A percentile compares a stretch with the other conserved stretches of the same genome.
phyloP scores from a whole-genome alignment of 2,888 invertebrate species.

The Cistogaster globosa region DNA sequence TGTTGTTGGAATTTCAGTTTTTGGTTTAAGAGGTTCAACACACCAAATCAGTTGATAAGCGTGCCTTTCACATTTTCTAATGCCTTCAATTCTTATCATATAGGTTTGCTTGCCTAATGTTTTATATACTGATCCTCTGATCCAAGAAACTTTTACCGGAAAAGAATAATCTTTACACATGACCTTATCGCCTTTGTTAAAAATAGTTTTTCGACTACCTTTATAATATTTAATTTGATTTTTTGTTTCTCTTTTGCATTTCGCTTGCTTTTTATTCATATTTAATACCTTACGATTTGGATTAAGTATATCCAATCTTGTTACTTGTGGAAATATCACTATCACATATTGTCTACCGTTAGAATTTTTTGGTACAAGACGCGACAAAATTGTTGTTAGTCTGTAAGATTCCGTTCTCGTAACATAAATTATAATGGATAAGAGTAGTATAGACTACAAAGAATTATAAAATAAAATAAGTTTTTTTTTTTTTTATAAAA shows the following conservation, averaged over 20 bases:
- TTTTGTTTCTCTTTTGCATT: constrained; percentile 27
- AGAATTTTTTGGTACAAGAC: no score
- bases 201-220: constrained; percentile 11
- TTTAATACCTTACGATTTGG: constrained; percentile 18
- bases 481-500: no score
- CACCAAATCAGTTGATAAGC: constrained; percentile 23
- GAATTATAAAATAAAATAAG: no score
- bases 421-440: no score
- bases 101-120: constrained; percentile 38
- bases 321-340: no score
- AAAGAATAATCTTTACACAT: constrained; percentile 46
- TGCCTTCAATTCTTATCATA: constrained; percentile 13
- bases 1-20: constrained; percentile 25
- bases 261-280: neutral
- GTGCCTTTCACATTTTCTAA: constrained; percentile 47
- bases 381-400: no score
- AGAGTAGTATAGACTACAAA: no score
- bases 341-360: no score
- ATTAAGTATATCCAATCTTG: constrained; percentile 48
- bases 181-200: constrained; percentile 39
- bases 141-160: constrained; percentile 49
- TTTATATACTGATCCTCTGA: constrained; percentile 19
- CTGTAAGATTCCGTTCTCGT: no score
- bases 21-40: neutral
- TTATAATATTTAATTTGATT: constrained; percentile 40